A percentile compares a stretch with the other conserved stretches of the same genome.
Evolutionary conservation across 2,113 vertebrate genomes (phyloP).

Genomic region (Anseranas semipalmata): DNA sequence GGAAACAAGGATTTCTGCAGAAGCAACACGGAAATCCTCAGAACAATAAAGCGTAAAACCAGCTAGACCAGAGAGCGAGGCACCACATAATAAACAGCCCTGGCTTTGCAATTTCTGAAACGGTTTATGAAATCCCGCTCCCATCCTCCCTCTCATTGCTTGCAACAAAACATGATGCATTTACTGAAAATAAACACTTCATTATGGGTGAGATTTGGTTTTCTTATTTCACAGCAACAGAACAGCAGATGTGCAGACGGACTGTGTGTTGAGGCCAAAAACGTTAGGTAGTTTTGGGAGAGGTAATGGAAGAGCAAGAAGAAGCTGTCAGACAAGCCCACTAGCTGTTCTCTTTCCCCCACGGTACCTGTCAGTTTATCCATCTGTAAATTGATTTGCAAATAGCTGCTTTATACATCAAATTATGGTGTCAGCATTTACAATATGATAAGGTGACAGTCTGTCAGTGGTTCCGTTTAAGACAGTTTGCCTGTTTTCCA

Average conservation of each 20-base stretch:
- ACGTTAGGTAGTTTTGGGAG: background rate
- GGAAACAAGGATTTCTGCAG: background rate
- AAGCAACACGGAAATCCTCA: background rate
- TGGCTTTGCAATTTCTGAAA: background rate
- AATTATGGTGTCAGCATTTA: background rate
- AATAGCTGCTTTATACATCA: background rate
- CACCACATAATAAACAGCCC: background rate
- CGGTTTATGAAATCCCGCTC: background rate
- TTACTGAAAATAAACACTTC: background rate
- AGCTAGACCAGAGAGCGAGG: background rate
- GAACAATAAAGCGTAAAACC: background rate
- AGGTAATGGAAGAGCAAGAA: background rate
- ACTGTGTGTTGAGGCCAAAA: background rate
- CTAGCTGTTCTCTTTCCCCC: background rate
- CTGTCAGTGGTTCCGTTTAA: background rate
- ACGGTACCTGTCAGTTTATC: background rate
- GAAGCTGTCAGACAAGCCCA: background rate
- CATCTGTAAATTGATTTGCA: background rate
- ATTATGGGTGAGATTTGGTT: background rate
- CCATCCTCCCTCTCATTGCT: background rate
- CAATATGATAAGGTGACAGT: background rate
- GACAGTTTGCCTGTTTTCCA: background rate
- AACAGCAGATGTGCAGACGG: background rate
- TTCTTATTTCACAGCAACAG: background rate
- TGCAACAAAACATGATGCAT: background rate